Percentiles rank a stretch among this genome's conserved stretches.
These are phyloP conservation scores for Ormyrus thymus DNA, from an alignment of 2,888 invertebrate species.

Conservation along the genomic window DNA sequence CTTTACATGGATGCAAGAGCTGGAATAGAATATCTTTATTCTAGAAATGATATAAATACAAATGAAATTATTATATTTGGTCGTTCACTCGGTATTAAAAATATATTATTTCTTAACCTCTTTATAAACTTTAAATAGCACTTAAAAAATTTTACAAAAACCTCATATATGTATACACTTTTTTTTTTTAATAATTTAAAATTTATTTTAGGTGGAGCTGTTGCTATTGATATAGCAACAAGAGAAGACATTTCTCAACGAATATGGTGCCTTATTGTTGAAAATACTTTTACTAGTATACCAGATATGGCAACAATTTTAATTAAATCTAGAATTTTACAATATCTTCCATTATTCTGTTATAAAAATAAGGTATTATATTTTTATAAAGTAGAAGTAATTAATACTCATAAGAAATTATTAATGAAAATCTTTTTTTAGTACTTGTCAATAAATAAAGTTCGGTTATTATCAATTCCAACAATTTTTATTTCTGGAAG, in stretches of 20 bases:
- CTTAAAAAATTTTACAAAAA: neutral
- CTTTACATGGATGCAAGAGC: constrained; percentile 91
- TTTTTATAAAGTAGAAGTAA: neutral
- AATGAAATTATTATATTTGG: constrained; percentile 93
- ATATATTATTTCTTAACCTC: no score
- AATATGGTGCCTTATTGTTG: constrained; percentile 91
- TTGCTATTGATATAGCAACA: constrained; percentile 91
- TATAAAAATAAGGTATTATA: constrained; percentile 91
- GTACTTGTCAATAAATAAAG: constrained; percentile 86
- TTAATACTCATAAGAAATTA: no score
- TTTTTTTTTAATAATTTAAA: constrained; percentile 8
- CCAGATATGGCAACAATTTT: constrained; percentile 93
- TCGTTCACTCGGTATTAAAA: constrained; percentile 83
- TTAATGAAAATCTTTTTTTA: constrained; percentile 72
- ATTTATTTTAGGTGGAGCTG: constrained; percentile 85
- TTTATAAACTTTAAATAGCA: no score
- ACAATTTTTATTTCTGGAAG: constrained; percentile 92
- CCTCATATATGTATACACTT: neutral
- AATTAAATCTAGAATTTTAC: constrained; percentile 83
- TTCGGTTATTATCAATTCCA: constrained; percentile 84
- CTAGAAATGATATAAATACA: constrained; percentile 88
- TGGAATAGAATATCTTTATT: constrained; percentile 88
- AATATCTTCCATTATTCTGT: constrained; percentile 87
- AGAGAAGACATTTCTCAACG: constrained; percentile 85
- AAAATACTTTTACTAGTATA: constrained; percentile 97